Percentiles rank a stretch among this genome's conserved stretches.
phyloP scores from a whole-genome alignment of 2,888 invertebrate genomes.

The Dasypogon diadema region DNA sequence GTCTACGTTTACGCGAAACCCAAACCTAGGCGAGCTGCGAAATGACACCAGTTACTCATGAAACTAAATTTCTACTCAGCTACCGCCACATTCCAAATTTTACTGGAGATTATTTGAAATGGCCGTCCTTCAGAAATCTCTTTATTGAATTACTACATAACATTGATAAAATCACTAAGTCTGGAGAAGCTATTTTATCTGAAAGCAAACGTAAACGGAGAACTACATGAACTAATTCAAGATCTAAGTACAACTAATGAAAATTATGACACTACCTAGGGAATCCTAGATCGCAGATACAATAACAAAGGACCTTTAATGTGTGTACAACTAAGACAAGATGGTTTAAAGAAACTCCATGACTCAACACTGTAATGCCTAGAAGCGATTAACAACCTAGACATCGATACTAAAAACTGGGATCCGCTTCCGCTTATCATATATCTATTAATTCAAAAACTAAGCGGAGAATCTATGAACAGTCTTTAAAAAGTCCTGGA shows the following conservation, averaged over 20 bases:
- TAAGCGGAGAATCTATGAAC: too few relatives aligned
- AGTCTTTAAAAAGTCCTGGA: too few relatives aligned
- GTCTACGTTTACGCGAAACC: too few relatives aligned
- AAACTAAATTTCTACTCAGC: too few relatives aligned
- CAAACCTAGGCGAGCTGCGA: too few relatives aligned
- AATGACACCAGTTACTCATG: too few relatives aligned
- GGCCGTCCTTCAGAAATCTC: not conserved
- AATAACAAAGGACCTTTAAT: not conserved
- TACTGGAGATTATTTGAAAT: not conserved
- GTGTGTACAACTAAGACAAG: not conserved
- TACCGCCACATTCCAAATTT: not conserved
- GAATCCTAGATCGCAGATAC: not conserved
- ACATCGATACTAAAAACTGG: too few relatives aligned
- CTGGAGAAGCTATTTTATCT: not conserved
- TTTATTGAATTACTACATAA: not conserved
- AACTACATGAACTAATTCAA: not conserved
- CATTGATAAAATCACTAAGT: not conserved
- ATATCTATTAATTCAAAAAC: too few relatives aligned
- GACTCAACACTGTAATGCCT: not conserved
- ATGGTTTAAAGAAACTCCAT: not conserved
- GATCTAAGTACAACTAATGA: not conserved
- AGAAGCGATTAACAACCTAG: too few relatives aligned
- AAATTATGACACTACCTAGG: not conserved
- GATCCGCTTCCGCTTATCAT: too few relatives aligned
- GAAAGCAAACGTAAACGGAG: not conserved